Base-by-base conservation (phyloP, 1,140 invertebrate genomes). In the Kradibia gibbosae region DNA sequence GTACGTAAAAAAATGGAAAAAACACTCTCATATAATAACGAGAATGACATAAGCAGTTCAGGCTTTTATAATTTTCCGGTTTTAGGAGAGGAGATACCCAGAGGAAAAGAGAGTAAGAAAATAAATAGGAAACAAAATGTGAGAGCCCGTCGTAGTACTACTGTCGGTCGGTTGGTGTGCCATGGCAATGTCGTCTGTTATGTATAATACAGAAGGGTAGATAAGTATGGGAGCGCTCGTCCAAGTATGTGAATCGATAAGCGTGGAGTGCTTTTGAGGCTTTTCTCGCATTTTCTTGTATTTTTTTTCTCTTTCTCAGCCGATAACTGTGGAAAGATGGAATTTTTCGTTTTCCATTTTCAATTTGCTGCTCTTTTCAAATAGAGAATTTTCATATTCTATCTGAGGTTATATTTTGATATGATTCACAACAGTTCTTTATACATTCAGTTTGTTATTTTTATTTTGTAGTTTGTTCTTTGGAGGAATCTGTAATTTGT, bases 181-280 rank as follows among this genome's bases (percentile, higher is more conserved):
- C 65, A 67, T 67, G 36, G 65, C 20, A 42, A 11, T 57, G 50
- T 42, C 13, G 34, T 20, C 31, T 75, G 73, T 75, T 60, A 48
- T 76, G 45, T 53, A 28, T 67, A 76, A 53, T 72, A 53, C 67
- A 70, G 7, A 45, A 45, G 42, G 25, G 48, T 45, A n/a, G 34
- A n/a, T 67, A 48, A 0, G 22, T 50, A 55, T 31, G n/a, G 36
- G 34, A 28, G 34, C 42, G 22, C 34, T 36, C 34, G 53, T 25
- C 48, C 42, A 31, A 62, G 55, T 74, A 13, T 80, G 55, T 74
- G 78, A 81, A 81, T 81, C 71, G 60, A 81, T 81, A 81, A 75
- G 45, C 45, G 48, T 72, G 71, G 8, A 60, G 71, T 31, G 28
- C 60, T 75, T 81, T 81, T 81, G 36, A 75, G 72, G 72, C 75